These are phyloP conservation scores for Tribolium madens DNA, from an alignment of 1,140 invertebrate genomes.

Conservation along the genomic window DNA sequence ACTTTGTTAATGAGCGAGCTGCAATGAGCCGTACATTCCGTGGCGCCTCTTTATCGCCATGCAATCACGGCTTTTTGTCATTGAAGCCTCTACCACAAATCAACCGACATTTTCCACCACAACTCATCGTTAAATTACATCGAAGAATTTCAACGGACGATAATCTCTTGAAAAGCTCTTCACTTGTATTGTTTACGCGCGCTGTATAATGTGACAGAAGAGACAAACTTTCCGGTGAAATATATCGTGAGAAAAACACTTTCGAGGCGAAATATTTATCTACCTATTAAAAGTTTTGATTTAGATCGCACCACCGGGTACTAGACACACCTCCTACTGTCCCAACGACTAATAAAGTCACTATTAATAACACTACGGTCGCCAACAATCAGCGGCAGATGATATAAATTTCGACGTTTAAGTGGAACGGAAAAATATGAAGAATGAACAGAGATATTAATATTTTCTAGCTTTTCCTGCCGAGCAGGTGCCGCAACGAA, in stretches of 20 bases:
- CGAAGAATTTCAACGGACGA: conserved; percentile 15
- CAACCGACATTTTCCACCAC: conserved; percentile 16
- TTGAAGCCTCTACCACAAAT: conserved; percentile 11
- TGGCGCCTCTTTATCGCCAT: conserved; percentile 46
- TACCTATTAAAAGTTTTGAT: conserved; percentile 5
- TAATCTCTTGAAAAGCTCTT: neutral
- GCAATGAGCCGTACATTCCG: conserved; percentile 41
- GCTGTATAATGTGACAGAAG: neutral
- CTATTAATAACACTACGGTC: conserved; percentile 5
- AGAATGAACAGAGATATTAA: neutral
- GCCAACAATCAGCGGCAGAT: neutral
- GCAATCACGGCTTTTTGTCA: conserved; percentile 31
- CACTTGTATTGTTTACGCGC: neutral
- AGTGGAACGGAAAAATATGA: neutral
- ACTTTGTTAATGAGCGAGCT: conserved; percentile 47
- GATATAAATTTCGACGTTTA: conserved; percentile 16
- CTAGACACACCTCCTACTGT: conserved; percentile 15
- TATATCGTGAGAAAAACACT: conserved; percentile 9
- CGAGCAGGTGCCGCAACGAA: neutral
- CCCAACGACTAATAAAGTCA: conserved; percentile 21
- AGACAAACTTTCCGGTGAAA: neutral
- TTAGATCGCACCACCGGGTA: neutral
- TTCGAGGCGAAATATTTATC: neutral
- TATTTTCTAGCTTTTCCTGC: neutral
- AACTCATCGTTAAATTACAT: conserved; percentile 22